Conservation (phyloP, 2,797 vertebrate genomes). For the Xenopus petersii region DNA sequence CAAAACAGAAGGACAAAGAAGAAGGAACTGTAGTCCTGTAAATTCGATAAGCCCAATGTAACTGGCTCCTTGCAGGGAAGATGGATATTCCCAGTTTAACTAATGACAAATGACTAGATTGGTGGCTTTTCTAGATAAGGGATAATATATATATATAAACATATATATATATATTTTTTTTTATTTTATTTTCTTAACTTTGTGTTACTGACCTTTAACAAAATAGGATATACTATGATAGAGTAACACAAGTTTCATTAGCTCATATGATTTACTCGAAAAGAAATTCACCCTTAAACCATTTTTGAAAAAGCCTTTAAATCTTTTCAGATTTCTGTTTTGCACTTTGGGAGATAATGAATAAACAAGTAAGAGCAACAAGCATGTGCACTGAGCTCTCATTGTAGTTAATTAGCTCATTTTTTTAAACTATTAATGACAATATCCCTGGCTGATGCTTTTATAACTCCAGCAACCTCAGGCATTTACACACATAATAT, state of each 20-base stretch:
- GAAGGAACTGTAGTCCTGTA: too few species aligned
- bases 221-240: too few species aligned
- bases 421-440: constrained; percentile 54
- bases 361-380: constrained; percentile 16
- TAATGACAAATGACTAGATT: too few species aligned
- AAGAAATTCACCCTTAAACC: neutral
- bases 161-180: too few species aligned
- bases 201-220: too few species aligned
- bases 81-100: too few species aligned
- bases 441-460: constrained; percentile 48
- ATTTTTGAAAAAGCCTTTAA: constrained; percentile 12
- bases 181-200: too few species aligned
- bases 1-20: too few species aligned
- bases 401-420: constrained; percentile 9
- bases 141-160: too few species aligned
- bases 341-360: constrained; percentile 6
- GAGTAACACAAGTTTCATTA: neutral
- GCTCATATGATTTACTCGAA: constrained; percentile 2
- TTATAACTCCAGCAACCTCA: constrained; percentile 50
- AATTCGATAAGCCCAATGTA: too few species aligned
- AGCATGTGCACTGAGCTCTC: constrained; percentile 10
- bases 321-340: constrained; percentile 15
- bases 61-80: too few species aligned
- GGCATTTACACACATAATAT: constrained; percentile 48
- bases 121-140: too few species aligned